Evolutionary conservation across 2,797 vertebrate species (phyloP), one percentile per base, ranked within the genome.

Genomic region (Arnoldichthys spilopterus): DNA sequence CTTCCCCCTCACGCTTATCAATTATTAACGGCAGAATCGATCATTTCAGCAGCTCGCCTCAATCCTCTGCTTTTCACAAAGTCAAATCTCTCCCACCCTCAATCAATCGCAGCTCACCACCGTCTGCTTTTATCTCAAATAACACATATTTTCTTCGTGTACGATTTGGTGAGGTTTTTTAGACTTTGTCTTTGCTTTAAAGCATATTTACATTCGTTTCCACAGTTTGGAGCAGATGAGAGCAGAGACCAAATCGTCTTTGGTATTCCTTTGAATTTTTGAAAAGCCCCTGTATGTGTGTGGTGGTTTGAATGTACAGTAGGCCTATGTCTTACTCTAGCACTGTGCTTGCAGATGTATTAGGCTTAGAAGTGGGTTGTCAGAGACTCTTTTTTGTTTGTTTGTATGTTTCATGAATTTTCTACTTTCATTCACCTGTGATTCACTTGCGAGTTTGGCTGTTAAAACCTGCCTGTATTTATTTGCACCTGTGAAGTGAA

Each of bases 11-110:
- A 79, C 88, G 88, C 92, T 92, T 93, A 94, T 94, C 92, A 94
- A 95, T 95, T 94, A 94, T 94, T 95, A 94, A 95, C 90, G 91
- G 89, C 40, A 26, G 72, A 91, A 95, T 95, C 90, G 94, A 95
- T 94, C 92, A 88, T 88, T 91, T 92, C 91, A 92, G 90, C 92
- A 90, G 79, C 89, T 89, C 89, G 87, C 90, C 90, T 93, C 91
- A 91, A 93, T 93, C 92, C 92, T 87, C 86, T 87, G 90, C 90
- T 91, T 91, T 90, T 90, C 92, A 91, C 90, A 92, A 92, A 92
- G 91, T 91, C 89, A 85, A 91, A 92, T 87, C 92, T 88, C 85
- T 86, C 89, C 90, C 88, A 91, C 83, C 76, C 86, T 90, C 90
- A 87, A 92, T 93, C 92, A 91, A 92, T 92, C 87, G 84, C 78